Evolutionary conservation across 2,888 invertebrate species (phyloP), one percentile per base, ranked within the genome.

Genomic region (Lochmaea capreae): DNA sequence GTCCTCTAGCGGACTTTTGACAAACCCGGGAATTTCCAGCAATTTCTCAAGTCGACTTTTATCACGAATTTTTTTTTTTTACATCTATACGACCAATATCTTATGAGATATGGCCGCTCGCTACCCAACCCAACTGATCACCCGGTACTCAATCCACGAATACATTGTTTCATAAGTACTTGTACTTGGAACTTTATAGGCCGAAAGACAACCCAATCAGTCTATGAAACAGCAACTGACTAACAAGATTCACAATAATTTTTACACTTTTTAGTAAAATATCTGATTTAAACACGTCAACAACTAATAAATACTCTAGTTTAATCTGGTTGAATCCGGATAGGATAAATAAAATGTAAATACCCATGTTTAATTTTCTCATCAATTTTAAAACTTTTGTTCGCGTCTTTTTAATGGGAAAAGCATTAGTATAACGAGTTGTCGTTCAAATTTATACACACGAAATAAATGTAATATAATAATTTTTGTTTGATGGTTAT

Each of bases 321-420:
- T 26, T n/a, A 33, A 61, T 61, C 61, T 61, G 61, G 61, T 61
- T 39, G 8, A 61, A 61, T 61, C 61, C 39, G 61, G 61, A 33
- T n/a, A 49, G 49, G 33, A 39, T 6, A 49, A 8, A 49, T 1
- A n/a, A 49, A 49, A n/a, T 49, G n/a, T 49, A n/a, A 49, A 49
- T 46, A 49, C 49, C n/a, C 49, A n/a, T 49, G 49, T 49, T 49
- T 49, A 49, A n/a, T 14, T n/a, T 49, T 49, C 14, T n/a, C 6
- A 49, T 49, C 5, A n/a, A 49, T 49, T 49, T 49, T 49, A 49
- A 49, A n/a, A 49, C n/a, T 49, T 49, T 49, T 49, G n/a, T 49
- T 14, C 49, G 8, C 49, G n/a, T 49, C 49, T 49, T 49, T 49
- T n/a, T n/a, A 49, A 49, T 14, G 49, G 46, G 46, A 12, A 46